Base-by-base conservation (phyloP, 2,888 invertebrate species). In the Melieria omissa region DNA sequence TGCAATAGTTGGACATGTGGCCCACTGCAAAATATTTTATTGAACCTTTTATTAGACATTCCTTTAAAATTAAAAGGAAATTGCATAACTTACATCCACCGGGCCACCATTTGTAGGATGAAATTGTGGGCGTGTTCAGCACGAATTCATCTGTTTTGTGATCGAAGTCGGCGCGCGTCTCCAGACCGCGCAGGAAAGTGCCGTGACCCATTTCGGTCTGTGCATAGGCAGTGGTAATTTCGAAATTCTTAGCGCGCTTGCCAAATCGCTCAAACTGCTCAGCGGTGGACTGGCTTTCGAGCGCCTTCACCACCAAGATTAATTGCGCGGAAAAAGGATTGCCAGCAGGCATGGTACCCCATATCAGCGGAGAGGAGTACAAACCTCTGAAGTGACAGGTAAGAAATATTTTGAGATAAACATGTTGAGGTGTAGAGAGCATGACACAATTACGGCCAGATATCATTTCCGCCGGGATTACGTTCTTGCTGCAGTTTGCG, bases 191-290 rank as follows among this genome's bases (percentile, higher is more conserved):
- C 71, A 98, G 91, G 84, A 95, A 96, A 0, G 98, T 98, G 0
- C 97, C 97, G 87, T 98, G 98, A 0, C 97, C 97, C 58, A 98
- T 88, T 88, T 98, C 98, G 0, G 98, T 98, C 92, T 98, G 98
- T 49, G 97, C 97, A 84, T 98, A 98, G n/a, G 97, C 95, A 66
- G 96, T 97, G 75, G 96, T 90, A 67, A 97, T 93, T 78, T 93
- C 91, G 74, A 93, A 92, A 73, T 90, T 90, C 89, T 94, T 93
- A 0, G 95, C 93, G 76, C 91, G 90, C 42, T 92, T 91, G 68
- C 96, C 90, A 94, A 97, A 98, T 82, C 93, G 90, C 4, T 91
- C 92, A 83, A 94, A 93, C 83, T 98, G 98, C 74, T 97, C 95
- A 14, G 93, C 89, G 0, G 93, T 93, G 1, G 91, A 95, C 84